phyloP scores from a whole-genome alignment of 2,888 invertebrate genomes.

The Microctonus brassicae region DNA sequence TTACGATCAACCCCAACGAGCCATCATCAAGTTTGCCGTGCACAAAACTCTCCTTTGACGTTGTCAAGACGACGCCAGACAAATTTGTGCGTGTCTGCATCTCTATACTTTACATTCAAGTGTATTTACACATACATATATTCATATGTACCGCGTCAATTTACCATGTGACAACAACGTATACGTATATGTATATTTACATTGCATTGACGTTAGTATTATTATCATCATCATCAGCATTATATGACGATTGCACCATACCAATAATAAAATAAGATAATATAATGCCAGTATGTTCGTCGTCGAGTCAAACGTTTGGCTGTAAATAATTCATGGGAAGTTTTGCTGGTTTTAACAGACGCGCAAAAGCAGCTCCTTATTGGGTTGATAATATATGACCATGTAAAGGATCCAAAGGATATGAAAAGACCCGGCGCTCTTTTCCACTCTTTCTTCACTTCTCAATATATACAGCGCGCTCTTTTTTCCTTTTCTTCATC shows the following conservation, averaged over 20 bases:
- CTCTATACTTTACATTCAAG: background rate
- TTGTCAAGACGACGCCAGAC: background rate
- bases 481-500: background rate
- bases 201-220: background rate
- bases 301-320: slow-evolving; percentile 19
- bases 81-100: background rate
- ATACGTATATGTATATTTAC: too few species aligned
- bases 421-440: background rate
- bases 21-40: background rate
- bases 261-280: slow-evolving; percentile 47
- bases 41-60: background rate
- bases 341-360: slow-evolving; percentile 42
- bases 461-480: too few species aligned
- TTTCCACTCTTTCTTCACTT: background rate
- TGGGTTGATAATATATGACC: slow-evolving; percentile 43
- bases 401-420: slow-evolving; percentile 14
- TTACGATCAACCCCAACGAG: slow-evolving; percentile 12
- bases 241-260: slow-evolving; percentile 42
- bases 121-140: background rate
- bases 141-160: background rate
- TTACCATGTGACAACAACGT: background rate
- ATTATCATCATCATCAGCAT: slow-evolving; percentile 44
- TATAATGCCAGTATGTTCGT: slow-evolving; percentile 39
- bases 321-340: slow-evolving; percentile 45
- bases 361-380: slow-evolving; percentile 44